phyloP scores from a whole-genome alignment of 35 echinoderm and acorn worm genomes.

The Lytechinus variegatus region DNA sequence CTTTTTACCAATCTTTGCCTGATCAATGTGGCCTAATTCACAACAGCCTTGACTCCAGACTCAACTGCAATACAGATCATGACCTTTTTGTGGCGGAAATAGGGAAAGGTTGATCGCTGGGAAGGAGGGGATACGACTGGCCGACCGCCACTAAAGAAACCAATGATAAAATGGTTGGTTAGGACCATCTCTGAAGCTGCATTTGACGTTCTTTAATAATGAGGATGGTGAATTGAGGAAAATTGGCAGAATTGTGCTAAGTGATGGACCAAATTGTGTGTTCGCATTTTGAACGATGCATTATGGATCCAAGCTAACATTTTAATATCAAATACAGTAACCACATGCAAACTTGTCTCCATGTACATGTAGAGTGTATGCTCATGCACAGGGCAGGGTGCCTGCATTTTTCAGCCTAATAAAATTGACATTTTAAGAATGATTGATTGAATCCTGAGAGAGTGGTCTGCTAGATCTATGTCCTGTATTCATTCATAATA shows the following conservation, averaged over 20 bases:
- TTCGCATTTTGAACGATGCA: constrained; percentile 30
- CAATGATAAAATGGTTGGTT: neutral
- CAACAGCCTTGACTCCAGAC: neutral
- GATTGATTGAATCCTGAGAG: neutral
- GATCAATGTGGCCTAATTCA: constrained; percentile 25
- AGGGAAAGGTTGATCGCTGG: neutral
- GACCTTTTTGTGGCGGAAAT: constrained; percentile 20
- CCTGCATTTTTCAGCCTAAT: neutral
- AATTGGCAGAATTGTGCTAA: constrained; percentile 34
- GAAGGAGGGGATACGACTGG: neutral
- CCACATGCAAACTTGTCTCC: neutral
- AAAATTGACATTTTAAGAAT: constrained; percentile 14
- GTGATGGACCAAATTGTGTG: constrained; percentile 25
- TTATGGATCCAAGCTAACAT: constrained; percentile 18
- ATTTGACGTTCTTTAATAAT: constrained; percentile 10
- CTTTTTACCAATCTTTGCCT: neutral
- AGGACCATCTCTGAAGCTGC: neutral
- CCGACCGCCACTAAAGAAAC: neutral
- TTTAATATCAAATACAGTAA: neutral
- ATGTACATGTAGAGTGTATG: neutral
- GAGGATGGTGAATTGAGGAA: neutral
- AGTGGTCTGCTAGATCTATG: neutral
- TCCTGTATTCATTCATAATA: neutral
- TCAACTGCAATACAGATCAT: neutral
- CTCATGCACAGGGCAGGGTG: neutral